Base-by-base conservation (phyloP, 1,140 invertebrate species). In the Drosophila truncata region DNA sequence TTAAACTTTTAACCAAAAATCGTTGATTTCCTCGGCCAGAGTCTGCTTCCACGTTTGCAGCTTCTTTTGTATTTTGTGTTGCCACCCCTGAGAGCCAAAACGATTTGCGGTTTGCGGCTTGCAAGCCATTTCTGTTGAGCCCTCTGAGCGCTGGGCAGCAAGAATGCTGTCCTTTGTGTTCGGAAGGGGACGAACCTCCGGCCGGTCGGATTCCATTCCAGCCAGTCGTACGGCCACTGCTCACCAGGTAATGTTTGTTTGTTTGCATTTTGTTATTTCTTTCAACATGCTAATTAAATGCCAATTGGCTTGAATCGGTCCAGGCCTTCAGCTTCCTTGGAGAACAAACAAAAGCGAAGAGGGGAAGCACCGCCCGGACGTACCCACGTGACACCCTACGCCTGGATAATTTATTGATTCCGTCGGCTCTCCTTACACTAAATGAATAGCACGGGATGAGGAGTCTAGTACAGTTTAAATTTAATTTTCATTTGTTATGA, bases 231-330 rank as follows among this genome's bases (percentile, higher is more conserved):
- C n/a, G 41, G 33, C 41, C 41, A 18, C 9, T 59, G 39, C 42
- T 46, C 11, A 29, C 37, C 20, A 27, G 54, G 20, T 57, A 23
- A 65, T 29, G 27, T 29, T 59, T 35, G 54, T 60, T 65, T 59
- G 62, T 20, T 25, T 65, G 11, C 52, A 65, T 46, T 33, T 44
- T 16, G 39, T 27, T 33, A 35, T 35, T 65, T 31, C 27, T 27
- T 23, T 6, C 27, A 14, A n/a, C 20, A 65, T 35, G 54, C 63
- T 60, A 65, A 65, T 65, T 65, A 65, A 65, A 65, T 60, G 41
- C 57, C 63, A 65, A 65, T 65, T 59, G 39, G 39, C 39, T 16
- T 25, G 20, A 18, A n/a, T 33, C 27, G 29, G 20, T 33, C 31
- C 50, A 54, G 18, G 13, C 50, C 7, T 16, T 59, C 39, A 33